Conservation (phyloP, 2,888 invertebrate genomes). For the Amiota mariae region DNA sequence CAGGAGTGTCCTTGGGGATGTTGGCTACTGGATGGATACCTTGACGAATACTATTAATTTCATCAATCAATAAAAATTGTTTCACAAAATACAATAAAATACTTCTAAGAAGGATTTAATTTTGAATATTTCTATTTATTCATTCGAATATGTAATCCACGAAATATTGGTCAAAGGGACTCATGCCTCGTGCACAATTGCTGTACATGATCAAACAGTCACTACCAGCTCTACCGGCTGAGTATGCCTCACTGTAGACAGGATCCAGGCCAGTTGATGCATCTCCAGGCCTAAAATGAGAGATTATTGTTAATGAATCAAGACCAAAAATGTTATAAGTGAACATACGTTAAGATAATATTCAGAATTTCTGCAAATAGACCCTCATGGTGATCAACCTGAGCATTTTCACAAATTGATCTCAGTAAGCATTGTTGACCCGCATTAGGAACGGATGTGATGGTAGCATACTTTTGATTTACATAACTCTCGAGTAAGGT, state of each 20-base stretch:
- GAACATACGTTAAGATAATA: constrained; percentile 54
- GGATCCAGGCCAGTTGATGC: constrained; percentile 72
- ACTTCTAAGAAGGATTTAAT: constrained; percentile 59
- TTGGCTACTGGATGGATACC: constrained; percentile 76
- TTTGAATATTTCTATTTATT: constrained; percentile 32
- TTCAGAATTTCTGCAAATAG: constrained; percentile 51
- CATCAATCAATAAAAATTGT: background rate
- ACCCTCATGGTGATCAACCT: constrained; percentile 49
- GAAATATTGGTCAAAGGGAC: constrained; percentile 76
- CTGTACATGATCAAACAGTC: constrained; percentile 78
- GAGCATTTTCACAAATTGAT: constrained; percentile 61
- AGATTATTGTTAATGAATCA: background rate
- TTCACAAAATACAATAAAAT: constrained; percentile 50
- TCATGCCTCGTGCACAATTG: constrained; percentile 77
- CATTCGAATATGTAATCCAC: constrained; percentile 35
- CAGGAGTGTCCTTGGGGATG: constrained; percentile 77
- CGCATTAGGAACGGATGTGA: too few relatives aligned
- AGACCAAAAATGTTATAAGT: background rate
- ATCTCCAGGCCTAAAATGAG: constrained; percentile 41
- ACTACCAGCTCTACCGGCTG: constrained; percentile 46
- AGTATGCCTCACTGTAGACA: constrained; percentile 76
- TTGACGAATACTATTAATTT: constrained; percentile 25
- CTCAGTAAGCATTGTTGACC: constrained; percentile 54
- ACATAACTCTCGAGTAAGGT: background rate
- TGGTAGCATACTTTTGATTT: constrained; percentile 42